These are phyloP conservation scores for Gambusia affinis DNA, from an alignment of 2,113 vertebrate species.

Conservation along the genomic window DNA sequence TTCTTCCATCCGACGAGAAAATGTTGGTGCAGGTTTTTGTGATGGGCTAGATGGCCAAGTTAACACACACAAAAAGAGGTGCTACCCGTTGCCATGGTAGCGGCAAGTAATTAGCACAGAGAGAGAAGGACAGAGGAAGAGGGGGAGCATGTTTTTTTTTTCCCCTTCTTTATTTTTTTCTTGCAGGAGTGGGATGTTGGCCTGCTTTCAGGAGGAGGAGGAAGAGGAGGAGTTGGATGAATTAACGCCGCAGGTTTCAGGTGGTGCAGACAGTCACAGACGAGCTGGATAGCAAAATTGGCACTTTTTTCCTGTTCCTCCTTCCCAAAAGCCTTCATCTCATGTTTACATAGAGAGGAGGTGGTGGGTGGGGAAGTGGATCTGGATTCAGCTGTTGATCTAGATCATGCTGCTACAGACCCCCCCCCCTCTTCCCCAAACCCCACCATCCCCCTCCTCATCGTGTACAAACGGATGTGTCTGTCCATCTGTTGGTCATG, in stretches of 20 bases:
- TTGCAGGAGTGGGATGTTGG: conserved; percentile 56
- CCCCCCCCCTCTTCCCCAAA: neutral
- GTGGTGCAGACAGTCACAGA: conserved; percentile 7
- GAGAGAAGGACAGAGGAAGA: conserved; percentile 45
- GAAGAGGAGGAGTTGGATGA: conserved; percentile 17
- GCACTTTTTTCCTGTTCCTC: neutral
- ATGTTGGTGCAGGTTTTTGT: conserved; percentile 31
- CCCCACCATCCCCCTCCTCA: conserved; percentile 1
- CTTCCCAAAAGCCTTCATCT: conserved; percentile 13
- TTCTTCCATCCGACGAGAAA: conserved; percentile 10
- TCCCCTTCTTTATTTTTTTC: conserved; percentile 9
- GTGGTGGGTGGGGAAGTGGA: conserved; percentile 22
- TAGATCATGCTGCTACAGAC: conserved; percentile 55
- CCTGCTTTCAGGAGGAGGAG: conserved; percentile 56
- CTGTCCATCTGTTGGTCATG: conserved; percentile 65
- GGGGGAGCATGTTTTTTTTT: conserved; percentile 32
- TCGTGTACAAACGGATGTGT: conserved; percentile 47
- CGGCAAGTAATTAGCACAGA: conserved; percentile 70
- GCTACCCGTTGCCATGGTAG: conserved; percentile 68
- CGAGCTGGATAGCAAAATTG: conserved; percentile 26
- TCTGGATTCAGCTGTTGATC: conserved; percentile 66
- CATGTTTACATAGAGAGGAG: conserved; percentile 58
- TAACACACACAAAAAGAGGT: conserved; percentile 34
- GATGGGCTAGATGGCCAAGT: conserved; percentile 36
- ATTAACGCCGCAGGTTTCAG: conserved; percentile 36